Evolutionary conservation across 2,888 invertebrate species (phyloP).

Genomic region (Plagodis dolabraria): DNA sequence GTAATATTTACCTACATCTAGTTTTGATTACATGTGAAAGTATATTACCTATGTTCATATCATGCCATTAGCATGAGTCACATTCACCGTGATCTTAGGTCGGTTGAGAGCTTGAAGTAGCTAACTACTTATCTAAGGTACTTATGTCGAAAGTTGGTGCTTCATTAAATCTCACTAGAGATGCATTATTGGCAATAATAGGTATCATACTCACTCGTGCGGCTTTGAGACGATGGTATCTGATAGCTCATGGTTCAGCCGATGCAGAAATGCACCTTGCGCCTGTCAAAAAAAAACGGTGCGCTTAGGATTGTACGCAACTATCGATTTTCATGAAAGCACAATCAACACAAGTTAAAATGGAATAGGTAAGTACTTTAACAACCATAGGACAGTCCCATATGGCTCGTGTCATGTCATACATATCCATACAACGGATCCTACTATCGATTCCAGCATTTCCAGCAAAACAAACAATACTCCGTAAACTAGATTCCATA

Average conservation of each 20-base stretch:
- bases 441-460: slow-evolving; percentile 57
- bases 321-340: slow-evolving; percentile 24
- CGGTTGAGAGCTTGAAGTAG: background rate
- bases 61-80: slow-evolving; percentile 57
- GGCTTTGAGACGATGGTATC: slow-evolving; percentile 91
- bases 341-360: slow-evolving; percentile 1
- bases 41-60: slow-evolving; percentile 33
- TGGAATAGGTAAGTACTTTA: background rate
- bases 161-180: background rate
- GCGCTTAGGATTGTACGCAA: slow-evolving; percentile 43
- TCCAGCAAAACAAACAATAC: slow-evolving; percentile 76
- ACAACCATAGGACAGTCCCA: slow-evolving; percentile 1
- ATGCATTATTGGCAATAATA: background rate
- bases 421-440: slow-evolving; percentile 11
- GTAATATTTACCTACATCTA: no score
- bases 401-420: slow-evolving; percentile 10
- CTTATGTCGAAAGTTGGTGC: background rate
- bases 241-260: slow-evolving; percentile 93
- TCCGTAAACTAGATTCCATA: slow-evolving; percentile 78
- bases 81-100: slow-evolving; percentile 36
- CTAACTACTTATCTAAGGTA: background rate
- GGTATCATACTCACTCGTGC: slow-evolving; percentile 89
- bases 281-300: slow-evolving; percentile 76
- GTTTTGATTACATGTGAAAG: no score
- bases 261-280: slow-evolving; percentile 86